A percentile compares a stretch with the other conserved stretches of the same genome.
phyloP scores from a whole-genome alignment of 2,888 invertebrate genomes.

The Hoplodrina blanda region DNA sequence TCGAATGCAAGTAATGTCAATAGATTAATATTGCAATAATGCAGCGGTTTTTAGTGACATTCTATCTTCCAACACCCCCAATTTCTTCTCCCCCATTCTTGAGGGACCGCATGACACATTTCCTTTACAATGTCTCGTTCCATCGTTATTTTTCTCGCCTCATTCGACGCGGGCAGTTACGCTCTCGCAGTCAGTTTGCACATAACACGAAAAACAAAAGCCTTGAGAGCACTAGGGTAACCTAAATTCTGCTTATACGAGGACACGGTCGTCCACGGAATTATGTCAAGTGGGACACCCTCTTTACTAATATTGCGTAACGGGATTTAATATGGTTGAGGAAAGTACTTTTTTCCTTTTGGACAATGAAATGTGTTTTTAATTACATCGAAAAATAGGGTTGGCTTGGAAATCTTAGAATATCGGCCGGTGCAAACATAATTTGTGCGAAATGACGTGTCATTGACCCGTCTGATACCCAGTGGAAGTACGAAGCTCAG shows the following conservation, averaged over 20 bases:
- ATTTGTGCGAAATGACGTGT: no score
- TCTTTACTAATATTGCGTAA: conserved; percentile 27
- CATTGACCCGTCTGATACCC: no score
- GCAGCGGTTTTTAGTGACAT: not conserved
- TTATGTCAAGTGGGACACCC: conserved; percentile 57
- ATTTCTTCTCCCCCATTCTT: conserved; percentile 16
- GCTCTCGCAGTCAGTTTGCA: conserved; percentile 44
- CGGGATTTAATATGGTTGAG: not conserved
- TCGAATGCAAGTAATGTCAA: no score
- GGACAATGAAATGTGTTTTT: not conserved
- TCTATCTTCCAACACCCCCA: not conserved
- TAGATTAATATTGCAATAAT: no score
- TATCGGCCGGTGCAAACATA: no score
- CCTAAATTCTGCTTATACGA: conserved; percentile 58
- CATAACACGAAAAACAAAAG: conserved; percentile 60
- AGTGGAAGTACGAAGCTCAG: no score
- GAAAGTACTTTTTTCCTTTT: not conserved
- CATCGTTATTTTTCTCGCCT: conserved; percentile 35
- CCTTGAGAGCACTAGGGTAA: conserved; percentile 60
- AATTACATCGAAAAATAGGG: no score
- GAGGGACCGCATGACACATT: conserved; percentile 16
- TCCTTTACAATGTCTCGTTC: conserved; percentile 35
- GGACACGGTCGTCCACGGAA: conserved; percentile 42
- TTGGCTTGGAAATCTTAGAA: no score
- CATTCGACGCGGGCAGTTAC: conserved; percentile 39